These are phyloP conservation scores for Lordiphosa fenestrarum DNA, from an alignment of 2,888 invertebrate species.

Conservation along the genomic window DNA sequence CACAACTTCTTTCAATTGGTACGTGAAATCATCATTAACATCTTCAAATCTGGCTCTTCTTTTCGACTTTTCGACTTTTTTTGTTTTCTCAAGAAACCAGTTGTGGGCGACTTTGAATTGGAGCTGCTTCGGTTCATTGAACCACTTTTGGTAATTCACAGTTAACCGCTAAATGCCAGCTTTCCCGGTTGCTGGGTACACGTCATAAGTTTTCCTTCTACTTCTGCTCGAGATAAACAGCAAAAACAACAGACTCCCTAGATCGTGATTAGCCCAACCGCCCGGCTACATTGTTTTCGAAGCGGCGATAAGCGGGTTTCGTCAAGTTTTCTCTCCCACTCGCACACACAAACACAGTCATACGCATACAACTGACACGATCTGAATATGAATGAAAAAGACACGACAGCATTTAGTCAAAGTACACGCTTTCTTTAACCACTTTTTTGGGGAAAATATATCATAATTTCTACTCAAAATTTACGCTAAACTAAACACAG, in stretches of 20 bases:
- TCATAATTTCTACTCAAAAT: constrained; percentile 23
- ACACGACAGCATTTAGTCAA: constrained; percentile 61
- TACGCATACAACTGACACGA: constrained; percentile 53
- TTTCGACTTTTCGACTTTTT: constrained; percentile 8
- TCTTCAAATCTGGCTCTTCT: constrained; percentile 17
- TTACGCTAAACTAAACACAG: constrained; percentile 30
- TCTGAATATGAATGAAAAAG: constrained; percentile 67
- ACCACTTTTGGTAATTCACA: constrained; percentile 54
- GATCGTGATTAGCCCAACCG: constrained; percentile 42
- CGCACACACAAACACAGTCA: constrained; percentile 30
- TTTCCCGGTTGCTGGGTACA: constrained; percentile 39
- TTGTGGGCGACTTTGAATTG: constrained; percentile 28
- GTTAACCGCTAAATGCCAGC: constrained; percentile 43
- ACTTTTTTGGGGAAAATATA: constrained; percentile 15
- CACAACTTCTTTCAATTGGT: constrained; percentile 48
- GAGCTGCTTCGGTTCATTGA: constrained; percentile 50
- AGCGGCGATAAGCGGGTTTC: constrained; percentile 28
- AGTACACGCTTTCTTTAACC: constrained; percentile 71
- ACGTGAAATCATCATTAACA: constrained; percentile 37
- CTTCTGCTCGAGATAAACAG: constrained; percentile 12
- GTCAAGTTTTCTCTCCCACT: constrained; percentile 11
- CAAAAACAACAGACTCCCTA: constrained; percentile 8
- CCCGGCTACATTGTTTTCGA: constrained; percentile 41
- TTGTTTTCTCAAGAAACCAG: constrained; percentile 27
- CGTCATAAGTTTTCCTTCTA: constrained; percentile 53